Evolutionary conservation across 1,140 invertebrate species (phyloP), one percentile per base, ranked within the genome.

Genomic region (Bursaphelenchus mucronatus): DNA sequence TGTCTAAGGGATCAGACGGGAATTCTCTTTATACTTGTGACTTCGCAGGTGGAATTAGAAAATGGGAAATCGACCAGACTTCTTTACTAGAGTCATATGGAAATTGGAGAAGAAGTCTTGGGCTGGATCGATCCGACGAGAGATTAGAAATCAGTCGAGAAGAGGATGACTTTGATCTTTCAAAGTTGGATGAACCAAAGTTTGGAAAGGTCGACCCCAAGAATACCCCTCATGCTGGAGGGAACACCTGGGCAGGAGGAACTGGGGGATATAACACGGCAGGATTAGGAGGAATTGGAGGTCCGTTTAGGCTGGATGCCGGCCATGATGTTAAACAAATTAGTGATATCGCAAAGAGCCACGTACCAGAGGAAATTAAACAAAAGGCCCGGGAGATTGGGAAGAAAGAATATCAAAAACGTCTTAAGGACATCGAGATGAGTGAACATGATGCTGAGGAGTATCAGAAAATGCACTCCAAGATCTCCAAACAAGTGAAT

Each of bases 241-340:
- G 94, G 5, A 94, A 94, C 76, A 93, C 89, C 0, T 97, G 93
- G 92, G 92, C 92, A 46, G 92, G 93, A 8, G 93, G 93, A 43
- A 91, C 89, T 47, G 93, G 92, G 53, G 90, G 90, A 54, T 75
- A 78, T 55, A 78, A 79, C 47, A 76, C 75, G 8, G 76, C 70
- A 9, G 94, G 94, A 30, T 82, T 94, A 9, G 92, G 92, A 13
- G 91, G 92, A 3, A 91, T 90, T 82, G 92, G 91, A 39, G 92
- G 91, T 0, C 91, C 91, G 1, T 94, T 91, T 83, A 82, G 84
- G 30, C 84, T 97, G 8, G 93, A 97, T 82, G 89, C 89, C 61
- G 93, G 94, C 0, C 91, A 97, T 76, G 87, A 89, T 68, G 92
- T 96, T 1, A 88, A 91, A 83, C 91, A 93, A 84, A 87, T 90